Percentiles rank a stretch among this genome's conserved stretches.
Conservation (phyloP, 2,888 invertebrate species). For the Shargacucullia verbasci region DNA sequence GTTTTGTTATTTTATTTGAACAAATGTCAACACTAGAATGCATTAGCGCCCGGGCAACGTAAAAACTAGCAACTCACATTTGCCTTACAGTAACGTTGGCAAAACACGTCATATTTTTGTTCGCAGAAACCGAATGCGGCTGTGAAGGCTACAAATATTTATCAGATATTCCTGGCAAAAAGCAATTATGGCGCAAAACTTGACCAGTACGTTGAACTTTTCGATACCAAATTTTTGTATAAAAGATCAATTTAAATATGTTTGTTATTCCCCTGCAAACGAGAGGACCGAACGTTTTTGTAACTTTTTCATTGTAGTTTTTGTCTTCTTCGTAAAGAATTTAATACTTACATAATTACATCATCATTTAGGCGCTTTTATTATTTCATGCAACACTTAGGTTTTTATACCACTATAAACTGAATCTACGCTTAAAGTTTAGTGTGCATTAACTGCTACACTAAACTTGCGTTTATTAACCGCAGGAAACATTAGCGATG, state of each 20-base stretch:
- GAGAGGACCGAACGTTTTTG: constrained; percentile 17
- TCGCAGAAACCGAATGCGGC: constrained; percentile 53
- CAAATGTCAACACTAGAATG: constrained; percentile 50
- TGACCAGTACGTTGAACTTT: constrained; percentile 71
- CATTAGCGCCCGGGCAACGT: constrained; percentile 36
- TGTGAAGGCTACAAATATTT: constrained; percentile 72
- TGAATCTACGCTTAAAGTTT: constrained; percentile 23
- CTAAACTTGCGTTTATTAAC: constrained; percentile 21
- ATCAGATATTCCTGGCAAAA: constrained; percentile 69
- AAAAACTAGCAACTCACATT: constrained; percentile 39
- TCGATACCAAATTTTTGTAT: constrained; percentile 40
- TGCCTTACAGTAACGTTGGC: constrained; percentile 37
- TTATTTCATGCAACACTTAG: constrained; percentile 16
- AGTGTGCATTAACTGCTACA: constrained; percentile 24
- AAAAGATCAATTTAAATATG: constrained; percentile 23
- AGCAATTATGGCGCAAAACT: constrained; percentile 62
- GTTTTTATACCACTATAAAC: constrained; percentile 29
- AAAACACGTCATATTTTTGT: constrained; percentile 64
- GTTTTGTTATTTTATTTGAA: constrained; percentile 38
- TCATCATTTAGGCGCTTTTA: constrained; percentile 1
- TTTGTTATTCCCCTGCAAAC: constrained; percentile 22
- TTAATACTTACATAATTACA: neutral
- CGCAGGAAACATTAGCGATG: constrained; percentile 25
- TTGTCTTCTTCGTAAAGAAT: neutral
- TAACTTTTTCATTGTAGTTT: neutral